phyloP scores from a whole-genome alignment of 2,797 vertebrate genomes.

The Caiman crocodilus region DNA sequence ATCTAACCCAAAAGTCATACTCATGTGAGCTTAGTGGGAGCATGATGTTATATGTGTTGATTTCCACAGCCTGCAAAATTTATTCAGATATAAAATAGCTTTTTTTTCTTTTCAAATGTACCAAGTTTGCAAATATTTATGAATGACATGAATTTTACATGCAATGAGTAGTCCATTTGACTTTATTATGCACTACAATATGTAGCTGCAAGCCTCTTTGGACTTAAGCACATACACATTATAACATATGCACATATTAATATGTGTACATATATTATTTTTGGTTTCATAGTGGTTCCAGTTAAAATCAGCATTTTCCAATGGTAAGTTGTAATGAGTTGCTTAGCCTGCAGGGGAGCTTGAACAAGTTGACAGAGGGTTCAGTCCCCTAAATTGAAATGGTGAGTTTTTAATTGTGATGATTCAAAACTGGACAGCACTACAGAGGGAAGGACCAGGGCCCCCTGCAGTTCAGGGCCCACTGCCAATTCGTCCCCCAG shows the following conservation, averaged over 20 bases:
- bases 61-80: background rate
- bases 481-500: too few relatives aligned
- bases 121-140: fast-evolving
- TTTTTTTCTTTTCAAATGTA: background rate
- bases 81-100: background rate
- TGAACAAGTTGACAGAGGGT: too few relatives aligned
- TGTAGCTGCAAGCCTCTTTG: background rate
- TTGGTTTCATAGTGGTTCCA: background rate
- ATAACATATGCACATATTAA: conserved; percentile 33
- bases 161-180: background rate
- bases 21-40: too few relatives aligned
- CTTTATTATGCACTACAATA: background rate
- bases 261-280: background rate
- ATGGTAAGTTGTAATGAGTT: background rate
- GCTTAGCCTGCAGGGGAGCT: too few relatives aligned
- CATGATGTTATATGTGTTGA: background rate
- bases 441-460: too few relatives aligned
- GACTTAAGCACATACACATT: conserved; percentile 23
- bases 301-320: conserved; percentile 7
- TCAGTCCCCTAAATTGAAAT: too few relatives aligned
- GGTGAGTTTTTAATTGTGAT: too few relatives aligned
- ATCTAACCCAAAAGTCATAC: background rate
- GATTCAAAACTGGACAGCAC: too few relatives aligned
- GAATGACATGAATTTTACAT: conserved; percentile 19
- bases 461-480: too few relatives aligned